Conservation (phyloP, 1,140 invertebrate species). For the Theocolax elegans region DNA sequence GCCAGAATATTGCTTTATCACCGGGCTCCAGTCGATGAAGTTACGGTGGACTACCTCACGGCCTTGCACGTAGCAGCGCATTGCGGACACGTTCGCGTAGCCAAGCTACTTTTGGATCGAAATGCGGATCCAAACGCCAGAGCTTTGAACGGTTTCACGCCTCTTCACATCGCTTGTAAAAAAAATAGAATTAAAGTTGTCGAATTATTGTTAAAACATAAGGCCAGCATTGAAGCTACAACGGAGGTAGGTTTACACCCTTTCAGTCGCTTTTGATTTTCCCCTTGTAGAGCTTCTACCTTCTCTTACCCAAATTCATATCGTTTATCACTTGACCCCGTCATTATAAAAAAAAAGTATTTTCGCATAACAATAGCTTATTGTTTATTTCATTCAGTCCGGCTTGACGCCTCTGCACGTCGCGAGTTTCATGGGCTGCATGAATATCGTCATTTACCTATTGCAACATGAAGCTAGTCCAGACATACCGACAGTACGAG, state of each 20-base stretch:
- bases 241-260: constrained; percentile 77
- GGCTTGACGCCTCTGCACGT: constrained; percentile 98
- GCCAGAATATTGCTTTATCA: constrained; percentile 91
- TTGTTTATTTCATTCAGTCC: constrained; percentile 69
- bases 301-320: background rate
- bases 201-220: constrained; percentile 95
- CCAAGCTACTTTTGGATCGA: constrained; percentile 91
- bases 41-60: constrained; percentile 97
- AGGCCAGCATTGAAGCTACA: constrained; percentile 88
- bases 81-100: constrained; percentile 93
- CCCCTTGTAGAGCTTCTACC: background rate
- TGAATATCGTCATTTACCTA: constrained; percentile 98
- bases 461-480: constrained; percentile 94
- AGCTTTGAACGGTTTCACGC: constrained; percentile 98
- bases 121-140: constrained; percentile 97
- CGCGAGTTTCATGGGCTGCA: constrained; percentile 98
- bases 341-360: constrained; percentile 7
- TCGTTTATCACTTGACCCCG: background rate
- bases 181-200: constrained; percentile 98
- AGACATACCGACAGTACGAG: constrained; percentile 93
- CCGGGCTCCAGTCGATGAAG: constrained; percentile 95
- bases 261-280: background rate
- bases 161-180: constrained; percentile 98
- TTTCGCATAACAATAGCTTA: constrained; percentile 37
- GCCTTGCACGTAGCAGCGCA: constrained; percentile 96